These are phyloP conservation scores for Halichondria panicea DNA, from an alignment of 37 sponge, comb jelly and placozoan species.

Conservation along the genomic window DNA sequence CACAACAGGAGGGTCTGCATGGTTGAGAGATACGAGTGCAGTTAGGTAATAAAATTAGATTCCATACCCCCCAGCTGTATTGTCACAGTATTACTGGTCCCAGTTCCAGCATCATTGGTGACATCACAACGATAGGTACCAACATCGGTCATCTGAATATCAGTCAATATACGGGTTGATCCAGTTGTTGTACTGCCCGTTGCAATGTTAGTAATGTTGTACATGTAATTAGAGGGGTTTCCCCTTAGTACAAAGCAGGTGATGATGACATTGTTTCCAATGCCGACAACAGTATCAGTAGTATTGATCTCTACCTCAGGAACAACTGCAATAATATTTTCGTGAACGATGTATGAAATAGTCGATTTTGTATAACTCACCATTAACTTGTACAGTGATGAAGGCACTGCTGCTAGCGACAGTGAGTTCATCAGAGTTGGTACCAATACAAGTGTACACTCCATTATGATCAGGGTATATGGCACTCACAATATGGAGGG, in stretches of 20 bases:
- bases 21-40: no score
- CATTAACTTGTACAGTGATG: slow-evolving; percentile 48
- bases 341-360: background rate
- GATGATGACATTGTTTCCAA: background rate
- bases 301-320: slow-evolving; percentile 6
- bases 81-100: no score
- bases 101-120: no score
- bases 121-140: no score
- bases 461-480: slow-evolving; percentile 28
- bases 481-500: slow-evolving; percentile 18
- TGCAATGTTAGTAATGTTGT: background rate
- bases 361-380: slow-evolving; percentile 4
- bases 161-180: no score
- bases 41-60: no score
- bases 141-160: no score
- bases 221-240: background rate
- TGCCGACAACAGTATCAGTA: background rate
- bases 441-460: slow-evolving; percentile 19
- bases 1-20: no score
- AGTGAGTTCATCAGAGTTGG: background rate
- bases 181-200: no score
- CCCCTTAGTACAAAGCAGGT: background rate
- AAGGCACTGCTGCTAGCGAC: slow-evolving; percentile 14
- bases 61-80: no score
- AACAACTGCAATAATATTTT: background rate